phyloP scores from a whole-genome alignment of 2,888 invertebrate species.

The Esperia sulphurella region DNA sequence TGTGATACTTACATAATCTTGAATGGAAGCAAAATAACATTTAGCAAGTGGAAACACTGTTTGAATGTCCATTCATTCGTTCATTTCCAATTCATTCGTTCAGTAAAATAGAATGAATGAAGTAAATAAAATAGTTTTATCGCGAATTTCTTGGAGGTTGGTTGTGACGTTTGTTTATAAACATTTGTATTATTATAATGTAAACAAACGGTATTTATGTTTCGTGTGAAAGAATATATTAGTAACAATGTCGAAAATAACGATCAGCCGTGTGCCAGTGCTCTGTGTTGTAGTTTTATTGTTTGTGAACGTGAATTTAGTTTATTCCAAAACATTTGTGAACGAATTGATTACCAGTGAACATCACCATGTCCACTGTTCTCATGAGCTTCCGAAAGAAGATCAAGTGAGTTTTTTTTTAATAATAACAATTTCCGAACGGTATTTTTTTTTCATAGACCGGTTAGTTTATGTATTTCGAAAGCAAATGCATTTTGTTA shows the following conservation, averaged over 20 bases:
- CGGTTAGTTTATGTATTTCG: neutral
- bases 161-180: slow-evolving; percentile 19
- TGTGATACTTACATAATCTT: no score
- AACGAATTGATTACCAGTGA: slow-evolving; percentile 34
- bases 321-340: slow-evolving; percentile 36
- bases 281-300: slow-evolving; percentile 33
- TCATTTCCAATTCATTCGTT: slow-evolving; percentile 1
- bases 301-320: slow-evolving; percentile 31
- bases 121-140: slow-evolving; percentile 25
- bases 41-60: neutral
- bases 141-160: slow-evolving; percentile 21
- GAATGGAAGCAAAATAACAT: neutral
- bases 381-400: slow-evolving; percentile 82
- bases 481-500: neutral
- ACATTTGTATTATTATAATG: slow-evolving; percentile 39
- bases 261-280: slow-evolving; percentile 26
- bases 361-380: slow-evolving; percentile 72
- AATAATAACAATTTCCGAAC: slow-evolving; percentile 3
- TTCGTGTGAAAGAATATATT: slow-evolving; percentile 31
- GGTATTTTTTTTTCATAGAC: slow-evolving; percentile 6
- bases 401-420: slow-evolving; percentile 79
- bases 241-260: slow-evolving; percentile 36
- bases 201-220: slow-evolving; percentile 51
- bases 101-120: neutral
- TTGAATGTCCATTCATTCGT: neutral